These are phyloP conservation scores for Serilophus lunatus DNA, from an alignment of 2,113 vertebrate species.

Conservation along the genomic window DNA sequence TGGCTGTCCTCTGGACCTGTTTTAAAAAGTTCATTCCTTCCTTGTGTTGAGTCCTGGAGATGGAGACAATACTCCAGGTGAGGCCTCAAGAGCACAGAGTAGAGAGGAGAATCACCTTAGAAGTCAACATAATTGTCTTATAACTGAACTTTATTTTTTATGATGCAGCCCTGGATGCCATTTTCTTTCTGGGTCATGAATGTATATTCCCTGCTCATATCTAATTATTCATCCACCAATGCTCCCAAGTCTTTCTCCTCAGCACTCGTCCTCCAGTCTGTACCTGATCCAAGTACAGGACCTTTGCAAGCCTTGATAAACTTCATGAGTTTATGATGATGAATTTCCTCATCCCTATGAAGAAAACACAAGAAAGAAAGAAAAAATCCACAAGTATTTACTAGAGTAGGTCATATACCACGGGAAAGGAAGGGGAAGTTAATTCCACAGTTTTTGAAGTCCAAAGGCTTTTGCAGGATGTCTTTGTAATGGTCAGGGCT, in stretches of 20 bases:
- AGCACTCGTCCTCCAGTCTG: not conserved
- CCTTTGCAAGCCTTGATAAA: not conserved
- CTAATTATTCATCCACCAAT: not conserved
- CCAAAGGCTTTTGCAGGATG: not conserved
- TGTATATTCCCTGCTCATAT: fast-evolving
- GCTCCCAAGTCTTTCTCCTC: not conserved
- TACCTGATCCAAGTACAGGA: not conserved
- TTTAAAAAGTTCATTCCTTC: not conserved
- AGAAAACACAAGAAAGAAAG: not conserved
- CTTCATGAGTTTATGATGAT: not conserved
- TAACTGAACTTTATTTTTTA: not conserved
- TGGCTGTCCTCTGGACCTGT: not conserved
- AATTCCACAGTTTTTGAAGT: not conserved
- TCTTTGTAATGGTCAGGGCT: not conserved
- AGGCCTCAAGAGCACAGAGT: not conserved
- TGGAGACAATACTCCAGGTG: not conserved
- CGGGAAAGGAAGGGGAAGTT: not conserved
- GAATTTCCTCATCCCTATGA: not conserved
- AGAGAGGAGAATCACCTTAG: not conserved
- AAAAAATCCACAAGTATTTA: not conserved
- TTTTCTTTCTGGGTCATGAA: not conserved
- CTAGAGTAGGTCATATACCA: not conserved
- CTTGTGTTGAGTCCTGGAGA: not conserved
- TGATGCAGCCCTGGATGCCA: not conserved
- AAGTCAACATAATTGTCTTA: not conserved